Percentiles rank a stretch among this genome's conserved stretches.
Conservation (phyloP, 2,888 invertebrate species). For the Cheiracanthium punctorium region DNA sequence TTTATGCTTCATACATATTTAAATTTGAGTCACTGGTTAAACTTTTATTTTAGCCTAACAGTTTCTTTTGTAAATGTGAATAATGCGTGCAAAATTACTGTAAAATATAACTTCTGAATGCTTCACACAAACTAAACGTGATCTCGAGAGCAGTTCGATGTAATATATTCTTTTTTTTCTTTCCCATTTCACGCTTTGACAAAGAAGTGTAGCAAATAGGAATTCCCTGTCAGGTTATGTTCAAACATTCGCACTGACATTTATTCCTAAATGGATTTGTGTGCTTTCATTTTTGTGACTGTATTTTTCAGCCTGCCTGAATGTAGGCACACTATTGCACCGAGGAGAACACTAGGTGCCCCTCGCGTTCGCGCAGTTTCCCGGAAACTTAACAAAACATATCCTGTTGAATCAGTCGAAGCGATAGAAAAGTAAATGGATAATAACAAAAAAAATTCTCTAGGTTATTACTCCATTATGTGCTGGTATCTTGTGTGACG, state of each 20-base stretch:
- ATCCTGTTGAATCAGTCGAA: constrained; percentile 64
- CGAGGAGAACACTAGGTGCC: constrained; percentile 16
- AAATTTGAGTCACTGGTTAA: too few species aligned
- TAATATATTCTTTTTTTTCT: background rate
- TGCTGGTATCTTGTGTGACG: constrained; percentile 24
- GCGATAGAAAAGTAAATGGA: constrained; percentile 17
- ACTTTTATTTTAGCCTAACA: too few species aligned
- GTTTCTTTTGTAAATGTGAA: too few species aligned
- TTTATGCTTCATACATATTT: too few species aligned
- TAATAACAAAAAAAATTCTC: constrained; percentile 27
- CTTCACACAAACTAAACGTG: too few species aligned
- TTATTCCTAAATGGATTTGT: background rate
- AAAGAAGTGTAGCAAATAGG: background rate
- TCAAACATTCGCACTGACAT: background rate
- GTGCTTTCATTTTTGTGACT: background rate
- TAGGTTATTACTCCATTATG: constrained; percentile 51
- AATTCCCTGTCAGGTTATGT: constrained; percentile 6
- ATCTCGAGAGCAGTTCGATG: too few species aligned
- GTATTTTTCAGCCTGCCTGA: background rate
- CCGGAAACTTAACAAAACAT: constrained; percentile 57
- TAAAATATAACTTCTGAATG: too few species aligned
- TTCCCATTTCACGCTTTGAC: background rate
- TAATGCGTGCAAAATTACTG: too few species aligned
- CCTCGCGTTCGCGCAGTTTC: constrained; percentile 34
- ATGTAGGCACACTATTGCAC: background rate